phyloP scores from a whole-genome alignment of 2,113 vertebrate species.

The Corynorhinus townsendii region DNA sequence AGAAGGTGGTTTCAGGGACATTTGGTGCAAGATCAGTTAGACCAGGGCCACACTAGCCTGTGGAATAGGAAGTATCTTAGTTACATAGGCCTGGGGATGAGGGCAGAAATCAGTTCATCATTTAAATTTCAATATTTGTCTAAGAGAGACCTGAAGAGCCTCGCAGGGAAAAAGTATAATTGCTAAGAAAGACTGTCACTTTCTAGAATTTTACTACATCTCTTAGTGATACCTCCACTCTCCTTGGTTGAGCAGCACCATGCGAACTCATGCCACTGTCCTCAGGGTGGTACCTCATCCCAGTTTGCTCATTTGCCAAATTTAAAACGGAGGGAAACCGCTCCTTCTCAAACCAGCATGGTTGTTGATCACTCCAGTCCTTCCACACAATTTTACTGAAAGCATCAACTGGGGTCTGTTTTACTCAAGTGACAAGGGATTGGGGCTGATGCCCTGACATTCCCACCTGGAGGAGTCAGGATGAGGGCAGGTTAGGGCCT shows the following conservation, averaged over 20 bases:
- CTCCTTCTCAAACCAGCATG: neutral
- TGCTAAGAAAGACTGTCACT: neutral
- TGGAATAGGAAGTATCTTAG: neutral
- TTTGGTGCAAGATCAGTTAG: neutral
- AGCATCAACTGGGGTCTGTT: neutral
- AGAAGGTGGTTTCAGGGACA: neutral
- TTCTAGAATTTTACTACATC: neutral
- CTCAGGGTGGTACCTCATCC: neutral
- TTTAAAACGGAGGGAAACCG: neutral
- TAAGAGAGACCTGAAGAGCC: neutral
- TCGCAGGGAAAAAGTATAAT: neutral
- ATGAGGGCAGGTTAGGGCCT: neutral
- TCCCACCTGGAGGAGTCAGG: neutral
- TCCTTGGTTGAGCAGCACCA: neutral
- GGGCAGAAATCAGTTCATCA: neutral
- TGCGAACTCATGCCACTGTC: rapidly evolving
- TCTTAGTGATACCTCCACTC: neutral
- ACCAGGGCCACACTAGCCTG: neutral
- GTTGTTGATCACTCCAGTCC: neutral
- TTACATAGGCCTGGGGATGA: neutral
- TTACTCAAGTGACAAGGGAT: neutral
- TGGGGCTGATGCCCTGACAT: neutral
- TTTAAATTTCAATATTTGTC: neutral
- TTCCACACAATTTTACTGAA: neutral
- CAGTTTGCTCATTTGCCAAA: neutral